These are phyloP conservation scores for Alauda arvensis DNA, from an alignment of 2,797 vertebrate genomes.

Conservation along the genomic window DNA sequence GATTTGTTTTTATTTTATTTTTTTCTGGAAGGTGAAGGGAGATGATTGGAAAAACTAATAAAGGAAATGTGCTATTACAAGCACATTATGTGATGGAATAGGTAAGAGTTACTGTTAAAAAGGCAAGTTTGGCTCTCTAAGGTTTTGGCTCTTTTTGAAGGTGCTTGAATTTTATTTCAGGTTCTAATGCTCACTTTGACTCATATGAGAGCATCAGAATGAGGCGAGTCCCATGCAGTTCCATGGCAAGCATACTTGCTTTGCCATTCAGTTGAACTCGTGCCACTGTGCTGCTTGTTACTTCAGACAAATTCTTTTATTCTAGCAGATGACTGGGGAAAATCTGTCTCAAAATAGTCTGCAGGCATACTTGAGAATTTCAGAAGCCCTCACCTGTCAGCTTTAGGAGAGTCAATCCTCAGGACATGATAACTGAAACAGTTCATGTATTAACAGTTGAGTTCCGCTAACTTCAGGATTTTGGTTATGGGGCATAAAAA, in stretches of 20 bases:
- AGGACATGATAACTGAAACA: not conserved
- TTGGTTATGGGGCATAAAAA: not conserved
- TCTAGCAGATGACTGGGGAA: not conserved
- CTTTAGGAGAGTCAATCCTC: not conserved
- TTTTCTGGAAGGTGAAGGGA: constrained; percentile 3
- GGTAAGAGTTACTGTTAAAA: not conserved
- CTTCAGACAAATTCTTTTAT: not conserved
- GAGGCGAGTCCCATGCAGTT: not conserved
- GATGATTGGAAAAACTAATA: not conserved
- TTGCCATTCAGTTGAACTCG: not conserved
- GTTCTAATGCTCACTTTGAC: constrained; percentile 8
- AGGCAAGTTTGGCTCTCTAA: not conserved
- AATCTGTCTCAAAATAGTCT: not conserved
- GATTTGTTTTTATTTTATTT: not conserved
- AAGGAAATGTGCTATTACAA: not conserved
- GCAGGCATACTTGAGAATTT: not conserved
- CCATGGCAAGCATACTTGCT: not conserved
- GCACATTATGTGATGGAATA: not conserved
- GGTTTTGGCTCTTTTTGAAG: not conserved
- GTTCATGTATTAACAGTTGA: not conserved
- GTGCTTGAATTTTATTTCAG: constrained; percentile 34
- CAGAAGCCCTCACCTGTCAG: not conserved
- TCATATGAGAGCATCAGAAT: not conserved
- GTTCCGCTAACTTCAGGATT: not conserved
- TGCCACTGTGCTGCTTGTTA: not conserved